Conservation (phyloP, 2,797 vertebrate genomes). For the Telmatherina bonti region DNA sequence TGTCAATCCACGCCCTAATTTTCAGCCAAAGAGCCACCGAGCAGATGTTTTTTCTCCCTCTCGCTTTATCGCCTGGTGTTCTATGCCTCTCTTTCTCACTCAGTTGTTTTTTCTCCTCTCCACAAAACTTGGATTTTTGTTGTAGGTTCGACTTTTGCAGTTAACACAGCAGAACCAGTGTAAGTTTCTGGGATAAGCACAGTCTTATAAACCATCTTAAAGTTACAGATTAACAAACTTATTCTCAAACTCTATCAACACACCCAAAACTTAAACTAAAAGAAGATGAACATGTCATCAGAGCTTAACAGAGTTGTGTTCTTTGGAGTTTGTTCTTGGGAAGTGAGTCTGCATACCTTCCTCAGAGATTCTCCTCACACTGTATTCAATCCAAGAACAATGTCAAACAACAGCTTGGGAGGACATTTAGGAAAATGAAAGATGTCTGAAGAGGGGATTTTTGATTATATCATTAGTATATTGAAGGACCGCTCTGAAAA, state of each 20-base stretch:
- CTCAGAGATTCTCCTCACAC: constrained; percentile 3
- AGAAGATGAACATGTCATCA: too few relatives aligned
- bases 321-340: background rate
- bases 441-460: background rate
- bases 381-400: background rate
- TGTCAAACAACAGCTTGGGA: background rate
- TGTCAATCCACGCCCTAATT: constrained; percentile 57
- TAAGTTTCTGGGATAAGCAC: background rate
- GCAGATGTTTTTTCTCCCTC: constrained; percentile 57
- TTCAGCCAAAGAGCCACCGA: constrained; percentile 63
- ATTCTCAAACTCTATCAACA: background rate
- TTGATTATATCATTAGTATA: constrained; percentile 26
- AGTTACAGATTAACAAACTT: background rate
- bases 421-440: background rate
- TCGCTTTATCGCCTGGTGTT: background rate
- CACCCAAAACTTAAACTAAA: background rate
- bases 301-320: too few relatives aligned
- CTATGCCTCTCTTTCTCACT: constrained; percentile 22
- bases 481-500: constrained; percentile 29
- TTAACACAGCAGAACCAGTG: background rate
- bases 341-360: background rate
- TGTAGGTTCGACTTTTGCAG: constrained; percentile 36
- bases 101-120: constrained; percentile 34
- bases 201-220: background rate
- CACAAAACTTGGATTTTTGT: background rate